phyloP scores from a whole-genome alignment of 2,888 invertebrate species.

The Callinectes sapidus region DNA sequence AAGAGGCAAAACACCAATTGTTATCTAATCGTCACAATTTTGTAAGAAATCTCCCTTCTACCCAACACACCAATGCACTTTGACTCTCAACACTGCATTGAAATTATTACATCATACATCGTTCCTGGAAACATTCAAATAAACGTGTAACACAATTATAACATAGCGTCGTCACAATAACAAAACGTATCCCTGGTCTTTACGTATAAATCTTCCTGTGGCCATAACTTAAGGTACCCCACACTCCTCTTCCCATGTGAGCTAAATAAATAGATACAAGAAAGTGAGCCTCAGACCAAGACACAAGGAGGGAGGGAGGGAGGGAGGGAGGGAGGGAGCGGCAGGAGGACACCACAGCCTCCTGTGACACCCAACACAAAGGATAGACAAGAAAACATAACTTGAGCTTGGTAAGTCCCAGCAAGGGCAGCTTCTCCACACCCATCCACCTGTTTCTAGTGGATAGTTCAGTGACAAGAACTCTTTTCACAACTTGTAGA shows the following conservation, averaged over 20 bases:
- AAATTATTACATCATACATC: neutral
- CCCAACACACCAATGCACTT: neutral
- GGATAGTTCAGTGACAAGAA: neutral
- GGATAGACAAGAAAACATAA: neutral
- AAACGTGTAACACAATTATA: neutral
- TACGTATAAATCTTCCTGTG: neutral
- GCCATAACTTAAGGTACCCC: neutral
- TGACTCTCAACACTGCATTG: neutral
- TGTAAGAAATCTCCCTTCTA: neutral
- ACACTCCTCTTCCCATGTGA: neutral
- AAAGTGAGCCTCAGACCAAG: neutral
- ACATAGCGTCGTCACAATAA: neutral
- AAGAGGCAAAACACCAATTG: neutral
- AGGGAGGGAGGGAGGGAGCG: neutral
- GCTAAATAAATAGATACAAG: neutral
- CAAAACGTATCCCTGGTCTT: neutral
- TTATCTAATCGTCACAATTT: neutral
- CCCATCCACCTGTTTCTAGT: neutral
- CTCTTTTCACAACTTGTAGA: neutral
- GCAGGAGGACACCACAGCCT: neutral
- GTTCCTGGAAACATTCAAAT: neutral
- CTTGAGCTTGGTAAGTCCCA: constrained; percentile 25
- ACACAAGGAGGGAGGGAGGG: neutral
- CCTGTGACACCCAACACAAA: neutral
- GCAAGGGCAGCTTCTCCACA: neutral